These are phyloP conservation scores for Brachypalpus laphriformis DNA, from an alignment of 2,888 invertebrate species.

Conservation along the genomic window DNA sequence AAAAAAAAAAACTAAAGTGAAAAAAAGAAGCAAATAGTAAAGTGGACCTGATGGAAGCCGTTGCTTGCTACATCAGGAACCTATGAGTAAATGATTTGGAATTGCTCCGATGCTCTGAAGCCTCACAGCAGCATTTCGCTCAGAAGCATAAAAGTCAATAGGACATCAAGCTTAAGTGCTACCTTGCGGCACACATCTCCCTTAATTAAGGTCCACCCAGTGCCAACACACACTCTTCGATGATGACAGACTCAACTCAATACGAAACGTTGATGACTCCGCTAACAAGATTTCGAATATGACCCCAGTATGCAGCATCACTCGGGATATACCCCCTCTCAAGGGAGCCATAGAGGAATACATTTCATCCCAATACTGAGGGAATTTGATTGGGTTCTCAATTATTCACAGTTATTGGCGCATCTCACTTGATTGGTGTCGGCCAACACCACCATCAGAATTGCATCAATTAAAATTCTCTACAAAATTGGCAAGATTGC, in stretches of 20 bases:
- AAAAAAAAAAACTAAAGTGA: too few relatives aligned
- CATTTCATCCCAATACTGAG: slow-evolving; percentile 51
- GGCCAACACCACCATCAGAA: neutral
- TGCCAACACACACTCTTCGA: neutral
- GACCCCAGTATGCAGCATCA: neutral
- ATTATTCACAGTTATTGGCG: slow-evolving; percentile 83
- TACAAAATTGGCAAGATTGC: slow-evolving; percentile 10
- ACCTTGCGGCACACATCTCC: neutral
- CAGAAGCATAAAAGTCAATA: slow-evolving; percentile 17
- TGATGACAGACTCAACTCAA: slow-evolving; percentile 6
- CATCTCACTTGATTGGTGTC: slow-evolving; percentile 60
- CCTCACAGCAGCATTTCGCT: too few relatives aligned
- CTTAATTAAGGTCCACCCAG: neutral
- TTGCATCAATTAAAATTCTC: slow-evolving; percentile 36
- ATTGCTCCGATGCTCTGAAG: neutral
- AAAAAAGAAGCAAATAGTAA: too few relatives aligned
- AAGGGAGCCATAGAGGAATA: slow-evolving; percentile 51
- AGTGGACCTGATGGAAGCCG: too few relatives aligned
- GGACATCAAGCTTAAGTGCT: slow-evolving; percentile 27
- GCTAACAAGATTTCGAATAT: slow-evolving; percentile 31
- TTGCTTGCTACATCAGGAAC: too few relatives aligned
- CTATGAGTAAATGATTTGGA: neutral
- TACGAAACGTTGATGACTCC: slow-evolving; percentile 20
- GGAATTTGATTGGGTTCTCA: slow-evolving; percentile 83
- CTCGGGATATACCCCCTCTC: slow-evolving; percentile 15